Evolutionary conservation across 2,113 vertebrate species (phyloP), one percentile per base, ranked within the genome.

Genomic region (Vireo altiloquus): DNA sequence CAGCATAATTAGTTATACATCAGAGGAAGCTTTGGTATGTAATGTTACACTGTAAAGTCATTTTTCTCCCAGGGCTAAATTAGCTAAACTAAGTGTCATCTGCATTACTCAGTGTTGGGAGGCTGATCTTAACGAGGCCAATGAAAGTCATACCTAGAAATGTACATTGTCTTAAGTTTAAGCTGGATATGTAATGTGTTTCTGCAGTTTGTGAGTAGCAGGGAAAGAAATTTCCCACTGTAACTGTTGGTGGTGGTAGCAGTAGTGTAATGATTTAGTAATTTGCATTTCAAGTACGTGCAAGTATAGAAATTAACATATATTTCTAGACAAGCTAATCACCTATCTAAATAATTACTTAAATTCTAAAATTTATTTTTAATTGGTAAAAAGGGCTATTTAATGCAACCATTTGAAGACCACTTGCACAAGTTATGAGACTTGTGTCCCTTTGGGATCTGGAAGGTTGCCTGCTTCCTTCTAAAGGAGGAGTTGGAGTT

Each of bases 11-110:
- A 65, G 49, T 77, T 82, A 13, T 1, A 74, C 68, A 93, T 89
- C 88, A 95, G 69, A 93, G 57, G 80, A 95, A 46, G 56, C 78
- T 86, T 94, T 89, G 86, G 68, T 96, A 65, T 93, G 76, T 42
- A 25, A 83, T 85, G n/a, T 65, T 90, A 75, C 49, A 13, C 52
- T 46, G 39, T 64, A 92, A 33, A 76, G 63, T 94, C 47, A 47
- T 94, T 90, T 97, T 81, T 95, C 56, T 92, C 88, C 71, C 61
- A 89, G 52, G 65, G 77, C 93, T 89, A 90, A 92, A 95, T 92
- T 92, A 94, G 80, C 87, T 96, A 77, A 95, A 88, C 86, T 21
- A 20, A 46, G 4, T 96, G 82, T 74, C 66, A 87, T 94, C 57
- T 95, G 52, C 57, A 68, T 94, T 90, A 94, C 63, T 90, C 91